phyloP scores from a whole-genome alignment of 2,113 vertebrate genomes.

The Pelecanus crispus region DNA sequence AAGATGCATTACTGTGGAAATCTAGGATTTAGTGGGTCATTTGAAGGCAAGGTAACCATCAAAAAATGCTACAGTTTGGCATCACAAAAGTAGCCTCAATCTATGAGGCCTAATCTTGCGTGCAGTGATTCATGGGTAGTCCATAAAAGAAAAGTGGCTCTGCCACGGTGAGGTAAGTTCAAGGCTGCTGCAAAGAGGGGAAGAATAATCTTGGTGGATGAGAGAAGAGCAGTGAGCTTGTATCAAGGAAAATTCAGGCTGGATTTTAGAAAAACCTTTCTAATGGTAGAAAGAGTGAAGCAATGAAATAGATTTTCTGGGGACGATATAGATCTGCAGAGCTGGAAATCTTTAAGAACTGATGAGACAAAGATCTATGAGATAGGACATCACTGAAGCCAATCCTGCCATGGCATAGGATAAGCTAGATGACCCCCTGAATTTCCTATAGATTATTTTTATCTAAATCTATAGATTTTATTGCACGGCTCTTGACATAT shows the following conservation, averaged over 20 bases:
- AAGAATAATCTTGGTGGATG: background rate
- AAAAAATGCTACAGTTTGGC: background rate
- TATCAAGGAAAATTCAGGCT: background rate
- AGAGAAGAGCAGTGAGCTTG: background rate
- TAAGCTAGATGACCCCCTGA: background rate
- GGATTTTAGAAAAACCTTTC: conserved; percentile 4
- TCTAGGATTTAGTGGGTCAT: background rate
- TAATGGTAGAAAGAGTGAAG: background rate
- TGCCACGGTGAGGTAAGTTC: background rate
- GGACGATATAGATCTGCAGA: background rate
- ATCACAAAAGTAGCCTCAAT: background rate
- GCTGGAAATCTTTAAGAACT: conserved; percentile 2
- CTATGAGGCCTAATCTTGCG: background rate
- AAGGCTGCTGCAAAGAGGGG: background rate
- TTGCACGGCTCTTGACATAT: background rate
- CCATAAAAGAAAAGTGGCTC: background rate
- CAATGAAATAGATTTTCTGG: background rate
- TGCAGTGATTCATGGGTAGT: background rate
- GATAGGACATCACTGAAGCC: background rate
- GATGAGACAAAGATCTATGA: background rate
- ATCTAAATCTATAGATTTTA: background rate
- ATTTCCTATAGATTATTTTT: background rate
- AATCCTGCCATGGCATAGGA: background rate
- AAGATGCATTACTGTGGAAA: background rate
- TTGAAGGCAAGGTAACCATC: background rate